Evolutionary conservation across 2,888 invertebrate species (phyloP).

Genomic region (Chironomus riparius): DNA sequence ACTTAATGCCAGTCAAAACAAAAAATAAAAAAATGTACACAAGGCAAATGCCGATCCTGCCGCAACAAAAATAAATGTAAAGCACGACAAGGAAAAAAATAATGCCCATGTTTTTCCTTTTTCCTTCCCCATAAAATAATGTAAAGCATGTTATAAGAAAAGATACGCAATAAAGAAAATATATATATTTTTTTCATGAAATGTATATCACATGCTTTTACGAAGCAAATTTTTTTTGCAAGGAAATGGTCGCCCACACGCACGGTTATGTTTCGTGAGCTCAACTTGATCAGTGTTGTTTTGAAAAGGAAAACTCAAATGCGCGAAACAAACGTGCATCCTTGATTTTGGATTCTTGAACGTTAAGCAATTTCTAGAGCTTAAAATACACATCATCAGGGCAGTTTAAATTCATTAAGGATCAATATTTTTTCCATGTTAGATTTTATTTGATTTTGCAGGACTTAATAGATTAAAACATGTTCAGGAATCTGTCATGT

Average conservation of each 20-base stretch:
- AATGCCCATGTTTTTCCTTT: neutral
- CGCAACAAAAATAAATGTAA: conserved; percentile 9
- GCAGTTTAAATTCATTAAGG: too few relatives aligned
- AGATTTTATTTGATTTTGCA: too few relatives aligned
- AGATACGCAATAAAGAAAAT: neutral
- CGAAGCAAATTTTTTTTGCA: neutral
- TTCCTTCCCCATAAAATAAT: neutral
- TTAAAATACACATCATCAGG: too few relatives aligned
- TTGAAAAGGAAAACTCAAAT: conserved; percentile 19
- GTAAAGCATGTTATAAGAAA: neutral
- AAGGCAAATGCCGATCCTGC: conserved; percentile 15
- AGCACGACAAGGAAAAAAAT: conserved; percentile 7
- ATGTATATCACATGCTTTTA: neutral
- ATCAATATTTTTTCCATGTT: too few relatives aligned
- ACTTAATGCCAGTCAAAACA: neutral
- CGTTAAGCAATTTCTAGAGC: too few relatives aligned
- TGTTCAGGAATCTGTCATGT: too few relatives aligned
- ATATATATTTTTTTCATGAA: neutral
- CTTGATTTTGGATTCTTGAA: neutral
- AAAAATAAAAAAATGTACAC: neutral
- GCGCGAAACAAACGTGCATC: conserved; percentile 10
- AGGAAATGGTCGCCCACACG: neutral
- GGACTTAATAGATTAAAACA: too few relatives aligned
- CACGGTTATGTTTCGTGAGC: neutral
- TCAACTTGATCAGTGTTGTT: neutral